Conservation (phyloP, 2,113 vertebrate species). For the Chauna torquata region DNA sequence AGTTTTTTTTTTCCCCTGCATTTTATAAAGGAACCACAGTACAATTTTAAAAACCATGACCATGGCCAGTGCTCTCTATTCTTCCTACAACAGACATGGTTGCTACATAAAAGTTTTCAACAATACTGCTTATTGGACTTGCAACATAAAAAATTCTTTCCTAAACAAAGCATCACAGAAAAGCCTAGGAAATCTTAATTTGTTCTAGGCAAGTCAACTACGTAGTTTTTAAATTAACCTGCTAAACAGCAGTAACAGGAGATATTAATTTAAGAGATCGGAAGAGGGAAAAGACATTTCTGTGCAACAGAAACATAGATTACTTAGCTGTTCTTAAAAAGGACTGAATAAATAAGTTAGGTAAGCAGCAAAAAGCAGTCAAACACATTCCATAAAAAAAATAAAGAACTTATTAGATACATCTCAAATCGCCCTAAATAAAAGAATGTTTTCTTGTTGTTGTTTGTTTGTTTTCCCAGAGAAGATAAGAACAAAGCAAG, state of each 20-base stretch:
- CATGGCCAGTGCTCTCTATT: background rate
- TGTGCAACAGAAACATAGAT: background rate
- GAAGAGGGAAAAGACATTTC: background rate
- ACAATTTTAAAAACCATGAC: background rate
- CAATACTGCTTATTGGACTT: background rate
- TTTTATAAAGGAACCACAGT: background rate
- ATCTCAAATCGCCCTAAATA: background rate
- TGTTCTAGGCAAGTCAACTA: background rate
- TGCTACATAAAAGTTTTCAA: background rate
- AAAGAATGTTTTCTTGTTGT: background rate
- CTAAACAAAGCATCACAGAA: background rate
- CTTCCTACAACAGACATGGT: background rate
- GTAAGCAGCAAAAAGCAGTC: background rate
- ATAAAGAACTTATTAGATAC: background rate
- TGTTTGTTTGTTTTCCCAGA: background rate
- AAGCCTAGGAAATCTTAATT: background rate
- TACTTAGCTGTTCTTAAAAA: background rate
- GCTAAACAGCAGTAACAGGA: background rate
- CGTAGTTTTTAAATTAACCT: background rate
- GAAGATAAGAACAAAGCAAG: constrained; percentile 26
- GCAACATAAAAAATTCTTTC: background rate
- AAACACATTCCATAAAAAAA: background rate
- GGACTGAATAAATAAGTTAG: background rate
- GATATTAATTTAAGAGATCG: background rate
- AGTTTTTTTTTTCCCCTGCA: background rate